Evolutionary conservation across 2,113 vertebrate species (phyloP).

Genomic region (Sigmodon hispidus): DNA sequence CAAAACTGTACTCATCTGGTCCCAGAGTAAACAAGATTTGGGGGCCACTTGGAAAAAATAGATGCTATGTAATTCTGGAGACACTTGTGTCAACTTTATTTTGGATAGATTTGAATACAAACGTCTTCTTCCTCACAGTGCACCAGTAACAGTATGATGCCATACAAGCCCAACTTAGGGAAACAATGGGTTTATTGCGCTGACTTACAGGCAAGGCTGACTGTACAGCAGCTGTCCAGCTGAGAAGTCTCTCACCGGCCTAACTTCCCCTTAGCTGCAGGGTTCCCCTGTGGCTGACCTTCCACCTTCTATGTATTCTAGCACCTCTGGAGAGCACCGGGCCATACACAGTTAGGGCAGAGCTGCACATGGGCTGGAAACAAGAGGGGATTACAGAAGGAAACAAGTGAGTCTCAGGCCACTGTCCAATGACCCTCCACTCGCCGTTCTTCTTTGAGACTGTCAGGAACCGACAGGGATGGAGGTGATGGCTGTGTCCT

Average conservation of each 20-base stretch:
- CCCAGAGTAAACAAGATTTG: not conserved
- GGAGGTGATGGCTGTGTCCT: no score
- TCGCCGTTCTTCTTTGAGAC: not conserved
- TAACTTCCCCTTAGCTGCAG: not conserved
- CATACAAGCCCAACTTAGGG: not conserved
- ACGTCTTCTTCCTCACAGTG: not conserved
- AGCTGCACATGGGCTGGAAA: not conserved
- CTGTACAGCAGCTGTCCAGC: not conserved
- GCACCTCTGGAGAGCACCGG: not conserved
- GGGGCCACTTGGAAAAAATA: not conserved
- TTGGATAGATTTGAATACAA: not conserved
- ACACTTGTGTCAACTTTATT: not conserved
- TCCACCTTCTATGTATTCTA: not conserved
- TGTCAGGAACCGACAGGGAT: not conserved
- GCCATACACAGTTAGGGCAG: not conserved
- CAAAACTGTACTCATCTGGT: not conserved
- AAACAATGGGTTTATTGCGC: not conserved
- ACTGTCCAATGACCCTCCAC: not conserved
- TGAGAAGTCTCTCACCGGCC: not conserved
- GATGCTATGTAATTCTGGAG: not conserved
- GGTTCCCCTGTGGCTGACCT: no score
- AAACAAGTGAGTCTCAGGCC: not conserved
- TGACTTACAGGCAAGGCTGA: not conserved
- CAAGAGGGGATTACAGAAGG: not conserved
- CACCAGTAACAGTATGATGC: not conserved